Base-by-base conservation (phyloP, 2,797 vertebrate species). In the Eptatretus atami region DNA sequence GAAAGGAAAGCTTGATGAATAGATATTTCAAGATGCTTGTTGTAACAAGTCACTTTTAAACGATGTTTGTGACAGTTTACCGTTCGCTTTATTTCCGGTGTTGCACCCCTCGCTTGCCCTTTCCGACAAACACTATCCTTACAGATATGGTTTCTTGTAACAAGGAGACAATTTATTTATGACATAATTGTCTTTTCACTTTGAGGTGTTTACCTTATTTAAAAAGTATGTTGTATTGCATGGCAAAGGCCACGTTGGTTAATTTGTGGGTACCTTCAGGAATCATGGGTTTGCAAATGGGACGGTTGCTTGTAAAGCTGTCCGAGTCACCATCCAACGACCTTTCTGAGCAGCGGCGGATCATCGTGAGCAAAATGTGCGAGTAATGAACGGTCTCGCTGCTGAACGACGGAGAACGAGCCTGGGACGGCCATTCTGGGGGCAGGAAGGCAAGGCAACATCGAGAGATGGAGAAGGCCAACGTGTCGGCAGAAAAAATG, bases 201-300 rank as follows among this genome's bases (percentile, higher is more conserved):
- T 44, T 44, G 31, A 44, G 31, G 31, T 5, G 31, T 44, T 44
- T 3, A 44, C 4, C 3, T 2, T 44, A 44, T 44, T 44, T 44
- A 44, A 44, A 44, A 44, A 44, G 31, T 44, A 8, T 44, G 6
- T 44, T 44, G 31, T 8, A 44, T 44, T 44, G 31, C 55, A 53
- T 52, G 61, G 1, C 52, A 65, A 54, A 65, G 13, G 12, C 9
- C 52, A 12, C 15, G 24, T 54, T 57, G 6, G 19, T n/a, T 11
- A 12, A 24, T 15, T 19, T 1, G 63, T 68, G 31, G 31, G 6
- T 53, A 25, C 13, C 69, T n/a, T 53, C 66, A 92, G 90, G 90
- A 63, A 94, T 98, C 70, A 94, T 93, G 84, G 88, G 90, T 68
- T 77, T 98, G 64, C 90, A 95, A 54, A 95, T 87, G 90, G 84